Base-by-base conservation (phyloP, 2,113 vertebrate species). In the Lucifuga dentata region DNA sequence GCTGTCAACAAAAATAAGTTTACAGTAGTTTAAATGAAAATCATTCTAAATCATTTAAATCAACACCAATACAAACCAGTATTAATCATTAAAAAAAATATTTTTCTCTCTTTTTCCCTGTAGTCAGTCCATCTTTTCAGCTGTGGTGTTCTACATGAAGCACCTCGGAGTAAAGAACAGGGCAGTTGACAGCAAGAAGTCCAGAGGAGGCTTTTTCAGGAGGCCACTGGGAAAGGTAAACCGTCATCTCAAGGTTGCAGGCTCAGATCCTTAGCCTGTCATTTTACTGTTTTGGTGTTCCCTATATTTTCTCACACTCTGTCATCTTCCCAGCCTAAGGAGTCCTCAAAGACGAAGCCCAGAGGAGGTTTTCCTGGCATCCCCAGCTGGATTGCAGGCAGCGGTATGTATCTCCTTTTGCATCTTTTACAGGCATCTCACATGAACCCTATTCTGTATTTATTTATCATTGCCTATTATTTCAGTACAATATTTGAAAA, bases 151-250 rank as follows among this genome's bases (percentile, higher is more conserved):
- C 17, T 96, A 94, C 78, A 96, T 97, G 95, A 96, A 96, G 76
- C 91, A 95, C 52, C 91, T 97, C 1, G 95, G 95, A 16, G 95
- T 97, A 15, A 95, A 95, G 86, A 94, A 90, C 73, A 94, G 92
- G 82, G 76, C 88, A 0, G 88, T 90, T 2, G 95, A 96, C 88
- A 94, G 88, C 81, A 96, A 96, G 86, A 97, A 97, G 83, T 91
- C 93, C 0, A 94, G 90, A 76, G 89, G 92, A 58, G 90, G 93
- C 40, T 95, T 95, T 89, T 95, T 96, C 88, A 91, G 92, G 68
- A 96, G 93, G 19, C 60, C 84, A 2, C 65, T 85, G 15, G 77
- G 57, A 45, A 95, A 92, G 91, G 92, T 94, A 58, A 60, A 70
- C 11, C 8, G 3, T 11, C 16, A 13, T 58, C 33, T 29, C 9